Conservation (phyloP, 92 coral and sea anemone species). For the Umimayanthus kanabou region DNA sequence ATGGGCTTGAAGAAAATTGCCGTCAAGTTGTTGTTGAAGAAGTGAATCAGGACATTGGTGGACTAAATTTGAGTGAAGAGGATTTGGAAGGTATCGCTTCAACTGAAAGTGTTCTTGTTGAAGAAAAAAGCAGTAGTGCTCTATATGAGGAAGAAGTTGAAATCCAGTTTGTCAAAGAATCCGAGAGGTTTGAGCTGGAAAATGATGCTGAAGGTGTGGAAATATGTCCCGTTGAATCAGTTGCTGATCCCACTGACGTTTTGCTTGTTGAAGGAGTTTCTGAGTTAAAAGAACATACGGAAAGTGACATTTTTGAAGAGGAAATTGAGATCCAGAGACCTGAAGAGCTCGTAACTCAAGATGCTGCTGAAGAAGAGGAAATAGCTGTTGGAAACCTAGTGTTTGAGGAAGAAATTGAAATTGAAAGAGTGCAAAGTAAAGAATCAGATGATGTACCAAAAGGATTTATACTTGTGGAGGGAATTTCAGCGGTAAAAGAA, state of each 20-base stretch:
- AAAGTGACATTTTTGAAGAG: constrained; percentile 27
- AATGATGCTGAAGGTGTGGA: background rate
- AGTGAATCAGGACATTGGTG: background rate
- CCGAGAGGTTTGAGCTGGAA: background rate
- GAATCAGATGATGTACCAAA: background rate
- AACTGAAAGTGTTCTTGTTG: background rate
- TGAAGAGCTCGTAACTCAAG: background rate
- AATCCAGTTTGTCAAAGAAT: constrained; percentile 10
- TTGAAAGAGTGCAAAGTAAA: constrained; percentile 22
- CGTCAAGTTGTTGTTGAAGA: background rate
- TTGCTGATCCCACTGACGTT: background rate
- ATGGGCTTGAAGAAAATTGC: background rate
- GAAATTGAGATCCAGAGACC: constrained; percentile 49
- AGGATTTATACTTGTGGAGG: constrained; percentile 1
- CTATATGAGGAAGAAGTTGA: constrained; percentile 39
- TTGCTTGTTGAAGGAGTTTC: background rate
- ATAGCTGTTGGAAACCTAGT: background rate
- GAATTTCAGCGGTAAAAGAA: background rate
- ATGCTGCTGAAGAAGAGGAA: background rate
- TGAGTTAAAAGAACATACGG: background rate
- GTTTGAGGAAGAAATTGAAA: constrained; percentile 56
- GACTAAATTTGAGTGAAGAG: background rate
- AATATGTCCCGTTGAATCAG: background rate
- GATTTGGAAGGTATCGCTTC: background rate
- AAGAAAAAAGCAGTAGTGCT: background rate